Conservation (phyloP, 2,797 vertebrate species). For the Pipistrellus pipistrellus region DNA sequence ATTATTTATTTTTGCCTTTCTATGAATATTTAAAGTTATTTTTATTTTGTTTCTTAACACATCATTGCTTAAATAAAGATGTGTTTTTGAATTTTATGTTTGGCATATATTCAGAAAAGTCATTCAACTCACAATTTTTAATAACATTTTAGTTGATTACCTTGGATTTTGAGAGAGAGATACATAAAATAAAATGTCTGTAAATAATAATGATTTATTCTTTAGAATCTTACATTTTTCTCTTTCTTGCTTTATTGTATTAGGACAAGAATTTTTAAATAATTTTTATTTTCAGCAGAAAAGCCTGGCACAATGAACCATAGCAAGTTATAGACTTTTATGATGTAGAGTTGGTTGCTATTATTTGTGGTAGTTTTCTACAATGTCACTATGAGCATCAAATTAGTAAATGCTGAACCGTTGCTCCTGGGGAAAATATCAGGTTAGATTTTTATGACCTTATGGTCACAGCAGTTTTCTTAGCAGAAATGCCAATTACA, state of each 20-base stretch:
- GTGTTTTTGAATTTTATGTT: background rate
- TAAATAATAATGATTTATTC: background rate
- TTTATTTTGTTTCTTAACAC: constrained; percentile 11
- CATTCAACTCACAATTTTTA: background rate
- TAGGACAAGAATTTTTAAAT: background rate
- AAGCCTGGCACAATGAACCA: background rate
- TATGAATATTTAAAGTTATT: constrained; percentile 5
- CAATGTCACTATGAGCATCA: background rate
- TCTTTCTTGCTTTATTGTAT: background rate
- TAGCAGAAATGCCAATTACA: background rate
- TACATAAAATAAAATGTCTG: background rate
- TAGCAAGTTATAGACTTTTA: background rate
- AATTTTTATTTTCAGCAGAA: background rate
- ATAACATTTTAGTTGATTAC: constrained; percentile 4
- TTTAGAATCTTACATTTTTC: background rate
- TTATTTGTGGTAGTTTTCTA: background rate
- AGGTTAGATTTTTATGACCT: background rate
- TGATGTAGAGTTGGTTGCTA: background rate
- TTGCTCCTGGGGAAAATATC: background rate
- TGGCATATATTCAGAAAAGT: background rate
- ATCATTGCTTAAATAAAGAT: background rate
- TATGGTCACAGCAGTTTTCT: background rate
- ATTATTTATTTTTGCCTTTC: background rate
- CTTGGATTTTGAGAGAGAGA: background rate
- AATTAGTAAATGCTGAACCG: background rate